Base-by-base conservation (phyloP, 2,797 vertebrate species). In the Bradypus variegatus region DNA sequence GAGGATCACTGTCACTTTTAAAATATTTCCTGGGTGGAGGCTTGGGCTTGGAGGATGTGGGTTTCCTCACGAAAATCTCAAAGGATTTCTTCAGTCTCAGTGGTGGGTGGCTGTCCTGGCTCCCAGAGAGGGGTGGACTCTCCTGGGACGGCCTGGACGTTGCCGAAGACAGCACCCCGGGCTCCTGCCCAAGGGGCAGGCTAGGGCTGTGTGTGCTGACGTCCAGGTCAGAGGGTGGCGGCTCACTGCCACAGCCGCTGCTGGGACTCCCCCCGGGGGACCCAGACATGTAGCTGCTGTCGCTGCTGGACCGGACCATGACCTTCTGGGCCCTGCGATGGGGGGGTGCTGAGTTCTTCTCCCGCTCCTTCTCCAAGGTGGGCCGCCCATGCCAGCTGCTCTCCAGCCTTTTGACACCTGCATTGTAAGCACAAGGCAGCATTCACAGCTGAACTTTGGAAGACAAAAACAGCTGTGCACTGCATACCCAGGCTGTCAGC, bases 301-400 rank as follows among this genome's bases (percentile, higher is more conserved):
- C 98, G 0, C 99, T 99, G 97, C 98, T 98, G 94, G 99, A 99
- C 33, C 98, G 98, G 11, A 97, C 98, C 99, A 99, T 98, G 80
- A 97, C 94, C 93, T 98, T 98, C 97, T 97, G 98, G 0, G 96
- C 95, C 41, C 97, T 96, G 70, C 94, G 97, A 60, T 81, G 96
- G 0, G 94, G 97, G 64, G 78, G 97, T 2, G 95, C 97, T 1
- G 85, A 64, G 8, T 80, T 97, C 95, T 97, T 97, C 92, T 98
- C 98, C 1, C 93, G 88, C 73, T 98, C 98, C 27, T 94, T 98
- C 76, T 98, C 98, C 75, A 97, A 97, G 1, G 97, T 97, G 8
- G 98, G 97, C 89, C 97, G 98, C 79, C 98, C 97, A 0, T 98
- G 98, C 94, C 98, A 98, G 94, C 97, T 98, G 3, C 88, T 92